These are phyloP conservation scores for Hirudo medicinalis DNA, from an alignment of 1,140 invertebrate genomes.

Conservation along the genomic window DNA sequence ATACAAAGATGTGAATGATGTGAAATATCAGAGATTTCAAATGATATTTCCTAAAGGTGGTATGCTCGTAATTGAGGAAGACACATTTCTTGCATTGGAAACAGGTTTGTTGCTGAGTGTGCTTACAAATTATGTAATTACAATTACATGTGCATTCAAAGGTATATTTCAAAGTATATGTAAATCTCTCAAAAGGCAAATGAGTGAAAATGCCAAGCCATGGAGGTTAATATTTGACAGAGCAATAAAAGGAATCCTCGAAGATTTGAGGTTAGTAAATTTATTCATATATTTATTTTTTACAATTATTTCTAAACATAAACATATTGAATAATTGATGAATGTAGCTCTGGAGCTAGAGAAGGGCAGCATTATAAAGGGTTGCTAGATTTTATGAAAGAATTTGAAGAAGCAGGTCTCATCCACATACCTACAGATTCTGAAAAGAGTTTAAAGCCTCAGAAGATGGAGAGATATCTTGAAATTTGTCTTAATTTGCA, in stretches of 20 bases:
- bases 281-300: no score
- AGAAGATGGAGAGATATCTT: not conserved
- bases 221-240: not conserved
- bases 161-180: not conserved
- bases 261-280: no score
- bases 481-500: slow-evolving; percentile 4
- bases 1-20: slow-evolving; percentile 1
- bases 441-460: not conserved
- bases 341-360: no score
- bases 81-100: slow-evolving; percentile 6
- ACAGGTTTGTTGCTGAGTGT: slow-evolving; percentile 1
- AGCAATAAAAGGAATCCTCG: not conserved
- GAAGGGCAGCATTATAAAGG: no score
- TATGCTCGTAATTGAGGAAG: not conserved
- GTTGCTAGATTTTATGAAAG: not conserved
- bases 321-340: no score
- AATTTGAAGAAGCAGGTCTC: slow-evolving; percentile 4
- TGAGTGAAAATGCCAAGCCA: not conserved
- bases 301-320: no score
- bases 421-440: slow-evolving; percentile 10
- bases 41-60: slow-evolving; percentile 8
- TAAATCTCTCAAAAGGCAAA: slow-evolving; percentile 5
- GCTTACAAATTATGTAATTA: not conserved
- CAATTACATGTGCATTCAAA: not conserved
- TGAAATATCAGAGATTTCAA: slow-evolving; percentile 9